phyloP scores from a whole-genome alignment of 2,888 invertebrate species.

The Drosophila merina region DNA sequence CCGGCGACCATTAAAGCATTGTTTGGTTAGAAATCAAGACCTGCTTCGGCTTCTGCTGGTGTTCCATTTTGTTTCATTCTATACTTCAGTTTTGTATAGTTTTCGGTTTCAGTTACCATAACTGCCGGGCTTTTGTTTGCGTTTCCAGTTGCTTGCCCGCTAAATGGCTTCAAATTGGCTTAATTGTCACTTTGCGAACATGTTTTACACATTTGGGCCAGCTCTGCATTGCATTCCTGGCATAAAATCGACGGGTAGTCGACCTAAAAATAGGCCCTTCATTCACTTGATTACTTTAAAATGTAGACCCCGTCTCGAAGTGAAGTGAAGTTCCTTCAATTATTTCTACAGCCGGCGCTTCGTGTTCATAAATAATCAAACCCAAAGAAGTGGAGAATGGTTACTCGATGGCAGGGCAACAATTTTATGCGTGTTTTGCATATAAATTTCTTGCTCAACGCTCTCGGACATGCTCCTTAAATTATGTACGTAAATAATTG shows the following conservation, averaged over 20 bases:
- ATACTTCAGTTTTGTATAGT: slow-evolving; percentile 4
- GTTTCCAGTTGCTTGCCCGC: slow-evolving; percentile 23
- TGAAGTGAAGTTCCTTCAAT: slow-evolving; percentile 56
- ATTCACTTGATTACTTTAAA: slow-evolving; percentile 70
- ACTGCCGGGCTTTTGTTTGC: slow-evolving; percentile 28
- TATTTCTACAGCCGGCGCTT: slow-evolving; percentile 52
- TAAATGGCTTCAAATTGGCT: slow-evolving; percentile 73
- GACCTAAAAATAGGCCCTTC: slow-evolving; percentile 45
- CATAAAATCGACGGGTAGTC: slow-evolving; percentile 10
- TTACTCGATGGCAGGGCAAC: slow-evolving; percentile 33
- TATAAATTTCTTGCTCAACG: slow-evolving; percentile 71
- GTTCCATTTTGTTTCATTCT: slow-evolving; percentile 25
- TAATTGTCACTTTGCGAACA: slow-evolving; percentile 75
- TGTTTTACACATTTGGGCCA: slow-evolving; percentile 68
- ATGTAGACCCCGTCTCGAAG: slow-evolving; percentile 40
- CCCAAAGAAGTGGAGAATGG: neutral
- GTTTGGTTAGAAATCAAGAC: slow-evolving; percentile 49
- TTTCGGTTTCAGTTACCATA: slow-evolving; percentile 20
- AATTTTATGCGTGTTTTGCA: slow-evolving; percentile 77
- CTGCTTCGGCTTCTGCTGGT: slow-evolving; percentile 27
- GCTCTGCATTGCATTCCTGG: slow-evolving; percentile 26
- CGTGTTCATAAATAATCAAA: slow-evolving; percentile 75
- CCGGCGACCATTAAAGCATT: slow-evolving; percentile 57
- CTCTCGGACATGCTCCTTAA: slow-evolving; percentile 50
- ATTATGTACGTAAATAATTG: slow-evolving; percentile 77